phyloP scores from a whole-genome alignment of 2,888 invertebrate species.

The Drosophila vallismaia region DNA sequence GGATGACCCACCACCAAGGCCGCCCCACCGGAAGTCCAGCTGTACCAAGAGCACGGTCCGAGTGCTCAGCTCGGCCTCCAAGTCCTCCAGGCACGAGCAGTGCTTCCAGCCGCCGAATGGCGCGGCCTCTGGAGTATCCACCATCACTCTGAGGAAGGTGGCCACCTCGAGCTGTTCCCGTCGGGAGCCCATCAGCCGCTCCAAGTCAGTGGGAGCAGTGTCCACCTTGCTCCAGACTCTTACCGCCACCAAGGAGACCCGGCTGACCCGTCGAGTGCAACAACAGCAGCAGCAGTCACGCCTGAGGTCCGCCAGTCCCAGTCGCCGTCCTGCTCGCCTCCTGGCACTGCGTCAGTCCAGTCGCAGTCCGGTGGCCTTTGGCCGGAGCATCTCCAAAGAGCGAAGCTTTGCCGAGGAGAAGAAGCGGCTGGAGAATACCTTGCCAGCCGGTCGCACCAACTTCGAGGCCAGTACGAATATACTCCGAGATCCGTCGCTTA shows the following conservation, averaged over 20 bases:
- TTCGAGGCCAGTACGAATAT: conserved; percentile 84
- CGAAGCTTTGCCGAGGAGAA: conserved; percentile 86
- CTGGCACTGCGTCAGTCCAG: conserved; percentile 80
- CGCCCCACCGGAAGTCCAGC: conserved; percentile 91
- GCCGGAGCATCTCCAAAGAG: conserved; percentile 85
- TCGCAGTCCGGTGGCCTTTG: conserved; percentile 84
- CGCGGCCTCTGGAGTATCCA: conserved; percentile 70
- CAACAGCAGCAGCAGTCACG: conserved; percentile 61
- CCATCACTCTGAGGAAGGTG: conserved; percentile 82
- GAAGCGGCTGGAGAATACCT: conserved; percentile 84
- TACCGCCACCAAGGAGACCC: conserved; percentile 65
- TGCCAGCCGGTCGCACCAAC: conserved; percentile 80
- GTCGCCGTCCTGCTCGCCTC: conserved; percentile 60
- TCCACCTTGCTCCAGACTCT: conserved; percentile 66
- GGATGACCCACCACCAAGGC: conserved; percentile 87
- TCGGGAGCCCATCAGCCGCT: conserved; percentile 82
- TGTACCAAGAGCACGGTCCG: conserved; percentile 85
- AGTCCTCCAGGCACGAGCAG: conserved; percentile 79
- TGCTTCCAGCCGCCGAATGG: conserved; percentile 81
- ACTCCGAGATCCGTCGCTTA: conserved; percentile 85
- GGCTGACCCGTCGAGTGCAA: conserved; percentile 70
- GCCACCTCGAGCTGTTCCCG: conserved; percentile 39
- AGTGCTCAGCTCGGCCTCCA: conserved; percentile 84
- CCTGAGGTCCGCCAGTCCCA: conserved; percentile 80
- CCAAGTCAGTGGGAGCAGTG: conserved; percentile 82